Base-by-base conservation (phyloP, 1,140 invertebrate species). In the Adelges cooleyi region DNA sequence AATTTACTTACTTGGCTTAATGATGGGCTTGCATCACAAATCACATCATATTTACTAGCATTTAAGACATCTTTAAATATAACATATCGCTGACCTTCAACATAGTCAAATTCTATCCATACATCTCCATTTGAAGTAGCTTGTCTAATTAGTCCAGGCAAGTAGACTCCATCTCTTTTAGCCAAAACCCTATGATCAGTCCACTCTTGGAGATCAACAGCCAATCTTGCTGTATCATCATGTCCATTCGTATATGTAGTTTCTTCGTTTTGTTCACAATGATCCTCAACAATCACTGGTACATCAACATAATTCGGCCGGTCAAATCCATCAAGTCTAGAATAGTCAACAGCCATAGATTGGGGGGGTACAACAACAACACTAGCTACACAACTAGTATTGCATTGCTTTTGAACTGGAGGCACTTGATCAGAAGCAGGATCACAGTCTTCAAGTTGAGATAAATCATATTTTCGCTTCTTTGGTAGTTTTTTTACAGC, bases 1-100 rank as follows among this genome's bases (percentile, higher is more conserved):
- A 33, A 6, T 33, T 33, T 6, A 42, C 40, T 40, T 67, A 91
- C 79, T 73, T 90, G 86, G 50, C 82, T 84, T 62, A 86, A 80
- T 69, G 87, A 85, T 33, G 94, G 94, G 75, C 89, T 89, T 68
- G 92, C 90, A 76, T 97, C 92, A 74, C 90, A 85, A 70, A 98
- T 93, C 70, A 98, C 84, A 75, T 94, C 89, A 74, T 82, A 88
- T 73, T 87, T 87, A 69, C 86, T 84, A 68, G 80, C 77, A 71
- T 69, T 67, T 53, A 73, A 67, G 27, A 75, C 66, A 77, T 77
- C 74, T 75, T 74, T 69, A 69, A 79, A 76, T 76, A 81, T 79
- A 52, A 84, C 77, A 33, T 46, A 62, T 18, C 82, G 71, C 67
- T 84, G 81, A 33, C 79, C 78, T 48, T 82, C 81, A 49, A 81